Percentiles rank a stretch among this genome's conserved stretches.
These are phyloP conservation scores for Aphis gossypii DNA, from an alignment of 1,140 invertebrate species.

Conservation along the genomic window DNA sequence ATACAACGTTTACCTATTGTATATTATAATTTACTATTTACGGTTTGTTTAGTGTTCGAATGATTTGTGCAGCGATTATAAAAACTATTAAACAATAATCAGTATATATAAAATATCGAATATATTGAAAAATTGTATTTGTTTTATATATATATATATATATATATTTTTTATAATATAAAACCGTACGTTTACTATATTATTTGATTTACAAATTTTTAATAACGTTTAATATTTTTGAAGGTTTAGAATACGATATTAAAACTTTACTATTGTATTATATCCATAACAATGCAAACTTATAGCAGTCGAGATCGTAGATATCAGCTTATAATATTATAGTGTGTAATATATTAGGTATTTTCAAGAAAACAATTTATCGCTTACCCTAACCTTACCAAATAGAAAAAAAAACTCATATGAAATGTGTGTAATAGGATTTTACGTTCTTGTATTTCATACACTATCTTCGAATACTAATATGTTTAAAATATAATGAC, in stretches of 20 bases:
- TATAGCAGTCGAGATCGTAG: neutral
- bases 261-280: neutral
- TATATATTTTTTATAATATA: neutral
- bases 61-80: neutral
- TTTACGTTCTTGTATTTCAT: neutral
- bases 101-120: neutral
- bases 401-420: conserved; percentile 4
- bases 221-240: neutral
- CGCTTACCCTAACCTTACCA: neutral
- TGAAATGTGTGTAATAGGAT: neutral
- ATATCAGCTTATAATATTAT: neutral
- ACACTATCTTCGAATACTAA: neutral
- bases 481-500: conserved; percentile 10
- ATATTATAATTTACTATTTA: neutral
- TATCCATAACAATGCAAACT: neutral
- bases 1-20: neutral
- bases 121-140: neutral
- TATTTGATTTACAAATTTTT: neutral
- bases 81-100: neutral
- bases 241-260: neutral
- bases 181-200: neutral
- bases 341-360: neutral
- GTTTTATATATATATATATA: too few species aligned
- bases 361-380: conserved; percentile 1
- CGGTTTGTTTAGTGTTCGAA: neutral